Evolutionary conservation across 2,113 vertebrate genomes (phyloP), one percentile per base, ranked within the genome.

Genomic region (Peromyscus californicus): DNA sequence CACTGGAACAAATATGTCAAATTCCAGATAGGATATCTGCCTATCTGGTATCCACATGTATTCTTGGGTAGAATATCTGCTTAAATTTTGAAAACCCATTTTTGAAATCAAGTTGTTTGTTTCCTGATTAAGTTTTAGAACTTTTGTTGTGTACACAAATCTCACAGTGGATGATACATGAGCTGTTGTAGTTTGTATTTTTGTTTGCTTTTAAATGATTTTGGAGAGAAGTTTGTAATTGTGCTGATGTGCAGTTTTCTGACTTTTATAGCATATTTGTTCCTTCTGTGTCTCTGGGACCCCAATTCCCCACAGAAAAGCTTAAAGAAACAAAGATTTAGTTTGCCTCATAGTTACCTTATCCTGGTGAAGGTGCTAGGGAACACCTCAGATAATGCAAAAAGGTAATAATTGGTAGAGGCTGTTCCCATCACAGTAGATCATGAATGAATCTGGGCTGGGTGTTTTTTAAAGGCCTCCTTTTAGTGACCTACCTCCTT

Each of bases 91-190:
- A 36, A 95, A 36, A 91, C 19, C 1, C 2, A 95, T 65, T 54
- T 89, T 10, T 48, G 0, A 91, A 74, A 11, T 11, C 48, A 17
- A 3, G 31, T 51, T 12, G 0, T 48, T 94, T 84, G 7, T 74
- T 95, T 94, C 42, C 36, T 63, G 42, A 21, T 13, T 59, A 70
- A 48, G 8, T 69, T 93, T 59, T 92, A 1, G 31, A 84, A 96
- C 15, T 87, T n/a, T 21, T 76, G 48, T 72, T 65, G 17, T 33
- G 0, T 39, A 74, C 48, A 36, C 5, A 79, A 72, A 7, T 84
- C 3, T 33, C 51, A 48, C 0, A 83, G 26, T 3, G 72, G n/a
- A n/a, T n/a, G 12, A 65, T 29, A 67, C 0, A 5, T 92, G 51
- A 51, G 5, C 69, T 57, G 3, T 63, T 92, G 69, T 29, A 51